Evolutionary conservation across 2,888 invertebrate species (phyloP).

Genomic region (Resseliella maxima): DNA sequence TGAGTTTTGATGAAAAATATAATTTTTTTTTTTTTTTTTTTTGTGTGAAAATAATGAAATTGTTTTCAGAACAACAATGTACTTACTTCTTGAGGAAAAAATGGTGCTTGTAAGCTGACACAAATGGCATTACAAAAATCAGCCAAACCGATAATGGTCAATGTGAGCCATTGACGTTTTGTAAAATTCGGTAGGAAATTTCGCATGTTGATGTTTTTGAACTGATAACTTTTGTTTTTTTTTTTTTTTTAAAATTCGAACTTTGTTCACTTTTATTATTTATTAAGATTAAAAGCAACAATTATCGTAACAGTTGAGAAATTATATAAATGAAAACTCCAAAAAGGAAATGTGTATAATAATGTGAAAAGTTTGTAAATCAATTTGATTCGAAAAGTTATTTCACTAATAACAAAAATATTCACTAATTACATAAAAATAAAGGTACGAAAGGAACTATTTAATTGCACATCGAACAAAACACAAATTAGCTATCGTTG

Average conservation of each 20-base stretch:
- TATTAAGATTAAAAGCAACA: neutral
- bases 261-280: neutral
- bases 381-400: too few species aligned
- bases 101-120: constrained; percentile 86
- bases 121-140: constrained; percentile 88
- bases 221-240: neutral
- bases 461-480: neutral
- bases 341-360: too few species aligned
- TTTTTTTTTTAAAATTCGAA: neutral
- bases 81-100: constrained; percentile 85
- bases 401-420: too few species aligned
- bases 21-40: too few species aligned
- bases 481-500: too few species aligned
- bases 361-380: too few species aligned
- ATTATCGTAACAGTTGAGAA: too few species aligned
- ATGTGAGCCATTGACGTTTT: constrained; percentile 80
- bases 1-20: too few species aligned
- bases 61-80: too few species aligned
- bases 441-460: neutral
- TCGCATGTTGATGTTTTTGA: constrained; percentile 30
- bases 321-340: too few species aligned
- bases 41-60: too few species aligned
- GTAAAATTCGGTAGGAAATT: constrained; percentile 71
- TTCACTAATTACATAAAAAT: neutral
- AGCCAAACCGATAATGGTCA: constrained; percentile 81